Evolutionary conservation across 2,113 vertebrate genomes (phyloP).

Genomic region (Capra hircus): DNA sequence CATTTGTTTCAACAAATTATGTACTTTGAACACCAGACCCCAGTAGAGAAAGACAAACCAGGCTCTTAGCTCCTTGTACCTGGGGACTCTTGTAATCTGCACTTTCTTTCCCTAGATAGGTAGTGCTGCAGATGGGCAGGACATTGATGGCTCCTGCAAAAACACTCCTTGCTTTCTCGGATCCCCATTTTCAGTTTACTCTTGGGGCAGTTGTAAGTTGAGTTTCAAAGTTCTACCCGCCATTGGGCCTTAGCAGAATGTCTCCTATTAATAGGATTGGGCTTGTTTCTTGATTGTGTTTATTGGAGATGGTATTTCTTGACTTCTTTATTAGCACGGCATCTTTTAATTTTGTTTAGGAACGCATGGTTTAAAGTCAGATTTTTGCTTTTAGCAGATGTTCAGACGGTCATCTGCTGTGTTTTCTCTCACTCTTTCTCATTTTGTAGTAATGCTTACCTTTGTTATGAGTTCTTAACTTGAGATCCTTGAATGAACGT

Average conservation of each 20-base stretch:
- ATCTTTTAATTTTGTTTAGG: slow-evolving; percentile 34
- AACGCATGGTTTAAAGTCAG: slow-evolving; percentile 29
- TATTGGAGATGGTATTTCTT: slow-evolving; percentile 11
- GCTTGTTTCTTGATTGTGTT: slow-evolving; percentile 35
- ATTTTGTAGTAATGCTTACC: slow-evolving; percentile 12
- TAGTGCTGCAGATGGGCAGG: neutral
- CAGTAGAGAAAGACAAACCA: neutral
- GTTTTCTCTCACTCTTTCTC: neutral
- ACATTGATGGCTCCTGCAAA: neutral
- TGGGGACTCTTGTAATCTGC: neutral
- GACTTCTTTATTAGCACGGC: neutral
- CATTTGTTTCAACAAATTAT: neutral
- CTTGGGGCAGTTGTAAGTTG: neutral
- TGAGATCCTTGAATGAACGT: slow-evolving; percentile 23
- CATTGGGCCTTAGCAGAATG: neutral
- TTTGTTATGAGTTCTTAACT: neutral
- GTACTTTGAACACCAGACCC: neutral
- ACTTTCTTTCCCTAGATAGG: neutral
- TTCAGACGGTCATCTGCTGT: neutral
- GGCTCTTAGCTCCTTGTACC: neutral
- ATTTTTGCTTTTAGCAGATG: slow-evolving; percentile 6
- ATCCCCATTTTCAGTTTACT: neutral
- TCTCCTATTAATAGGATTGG: neutral
- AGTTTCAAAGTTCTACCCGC: neutral
- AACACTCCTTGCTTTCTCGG: neutral